Evolutionary conservation across 2,113 vertebrate genomes (phyloP).

Genomic region (Propithecus coquereli): DNA sequence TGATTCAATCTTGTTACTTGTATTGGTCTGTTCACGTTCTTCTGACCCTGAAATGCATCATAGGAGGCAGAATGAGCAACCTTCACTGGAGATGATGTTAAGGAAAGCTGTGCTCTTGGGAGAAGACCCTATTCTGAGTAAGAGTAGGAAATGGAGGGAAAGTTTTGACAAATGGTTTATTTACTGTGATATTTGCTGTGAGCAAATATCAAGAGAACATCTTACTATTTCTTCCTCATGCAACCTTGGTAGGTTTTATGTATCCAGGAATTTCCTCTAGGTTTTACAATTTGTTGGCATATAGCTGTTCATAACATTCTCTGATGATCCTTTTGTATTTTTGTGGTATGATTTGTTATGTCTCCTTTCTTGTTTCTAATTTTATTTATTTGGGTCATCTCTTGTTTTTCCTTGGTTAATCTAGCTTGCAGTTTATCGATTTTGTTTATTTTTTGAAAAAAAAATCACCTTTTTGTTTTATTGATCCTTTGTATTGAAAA

Average conservation of each 20-base stretch:
- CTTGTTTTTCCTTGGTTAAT: background rate
- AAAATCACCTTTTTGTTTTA: background rate
- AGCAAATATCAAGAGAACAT: background rate
- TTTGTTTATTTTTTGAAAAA: background rate
- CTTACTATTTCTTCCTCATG: background rate
- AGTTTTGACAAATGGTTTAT: background rate
- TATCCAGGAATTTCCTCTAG: background rate
- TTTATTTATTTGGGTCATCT: background rate
- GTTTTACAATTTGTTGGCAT: background rate
- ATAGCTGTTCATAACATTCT: background rate
- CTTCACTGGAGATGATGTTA: background rate
- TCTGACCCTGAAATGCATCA: background rate
- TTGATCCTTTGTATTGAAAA: background rate
- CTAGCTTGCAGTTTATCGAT: background rate
- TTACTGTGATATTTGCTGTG: too few relatives aligned
- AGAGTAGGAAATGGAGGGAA: background rate
- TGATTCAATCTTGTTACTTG: background rate
- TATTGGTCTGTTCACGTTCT: background rate
- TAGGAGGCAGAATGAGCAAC: background rate
- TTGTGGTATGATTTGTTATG: background rate
- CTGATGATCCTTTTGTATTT: background rate
- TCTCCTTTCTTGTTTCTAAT: background rate
- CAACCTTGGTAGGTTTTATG: background rate
- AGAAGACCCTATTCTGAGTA: background rate
- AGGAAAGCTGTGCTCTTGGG: background rate